These are phyloP conservation scores for Eclectus roratus DNA, from an alignment of 2,113 vertebrate species.

Conservation along the genomic window DNA sequence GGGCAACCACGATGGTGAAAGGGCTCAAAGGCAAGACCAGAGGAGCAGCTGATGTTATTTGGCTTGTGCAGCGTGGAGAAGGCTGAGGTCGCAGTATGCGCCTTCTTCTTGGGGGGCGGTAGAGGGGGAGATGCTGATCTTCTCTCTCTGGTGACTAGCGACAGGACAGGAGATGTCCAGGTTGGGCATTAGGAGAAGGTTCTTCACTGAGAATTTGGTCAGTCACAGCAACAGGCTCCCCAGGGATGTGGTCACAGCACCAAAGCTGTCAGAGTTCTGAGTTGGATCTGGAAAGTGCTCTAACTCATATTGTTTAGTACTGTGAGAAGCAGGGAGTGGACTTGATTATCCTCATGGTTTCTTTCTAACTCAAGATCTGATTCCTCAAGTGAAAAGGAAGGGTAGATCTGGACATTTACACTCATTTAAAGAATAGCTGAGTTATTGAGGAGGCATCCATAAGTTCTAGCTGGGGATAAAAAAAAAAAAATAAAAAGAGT, in stretches of 20 bases:
- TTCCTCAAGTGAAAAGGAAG: neutral
- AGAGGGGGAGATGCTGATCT: neutral
- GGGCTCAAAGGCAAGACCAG: neutral
- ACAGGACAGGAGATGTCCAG: neutral
- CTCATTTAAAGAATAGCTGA: neutral
- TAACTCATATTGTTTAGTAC: neutral
- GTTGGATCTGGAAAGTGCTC: neutral
- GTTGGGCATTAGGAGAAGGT: neutral
- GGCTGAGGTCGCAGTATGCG: neutral
- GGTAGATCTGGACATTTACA: neutral
- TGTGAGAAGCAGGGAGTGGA: neutral
- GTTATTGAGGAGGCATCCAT: neutral
- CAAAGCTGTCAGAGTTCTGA: neutral
- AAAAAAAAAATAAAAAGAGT: neutral
- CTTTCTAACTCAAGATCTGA: fast-evolving
- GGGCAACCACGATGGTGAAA: no score
- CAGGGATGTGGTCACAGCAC: neutral
- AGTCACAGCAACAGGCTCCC: neutral
- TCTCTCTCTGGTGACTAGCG: neutral
- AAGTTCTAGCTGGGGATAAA: neutral
- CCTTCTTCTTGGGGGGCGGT: neutral
- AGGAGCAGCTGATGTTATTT: neutral
- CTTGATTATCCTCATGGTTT: neutral
- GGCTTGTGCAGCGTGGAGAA: neutral
- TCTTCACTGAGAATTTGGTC: neutral